phyloP scores from a whole-genome alignment of 2,888 invertebrate species.

The Acronicta aceris region DNA sequence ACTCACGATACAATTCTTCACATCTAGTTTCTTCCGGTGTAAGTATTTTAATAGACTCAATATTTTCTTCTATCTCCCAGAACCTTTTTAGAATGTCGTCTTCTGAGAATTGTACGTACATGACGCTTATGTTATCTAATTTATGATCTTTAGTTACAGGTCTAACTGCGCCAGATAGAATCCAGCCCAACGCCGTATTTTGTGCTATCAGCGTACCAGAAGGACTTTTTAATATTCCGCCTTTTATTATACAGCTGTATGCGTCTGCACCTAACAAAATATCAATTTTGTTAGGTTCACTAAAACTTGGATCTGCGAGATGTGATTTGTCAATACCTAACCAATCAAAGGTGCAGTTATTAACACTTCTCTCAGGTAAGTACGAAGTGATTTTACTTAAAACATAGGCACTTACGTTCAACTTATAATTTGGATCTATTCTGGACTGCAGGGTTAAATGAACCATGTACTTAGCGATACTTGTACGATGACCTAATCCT shows the following conservation, averaged over 20 bases:
- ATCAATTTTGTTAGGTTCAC: background rate
- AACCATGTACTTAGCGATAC: background rate
- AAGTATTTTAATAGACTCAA: slow-evolving; percentile 14
- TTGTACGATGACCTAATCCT: background rate
- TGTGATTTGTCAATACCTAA: background rate
- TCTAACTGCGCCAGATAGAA: too few relatives aligned
- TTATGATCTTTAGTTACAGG: background rate
- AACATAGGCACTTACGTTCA: background rate
- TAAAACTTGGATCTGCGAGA: slow-evolving; percentile 15
- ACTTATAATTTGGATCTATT: background rate
- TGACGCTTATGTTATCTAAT: background rate
- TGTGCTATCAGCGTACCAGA: too few relatives aligned
- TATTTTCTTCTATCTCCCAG: slow-evolving; percentile 44
- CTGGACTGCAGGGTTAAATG: background rate
- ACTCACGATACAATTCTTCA: slow-evolving; percentile 24
- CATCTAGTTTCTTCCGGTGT: slow-evolving; percentile 31
- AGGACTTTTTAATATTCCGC: too few relatives aligned
- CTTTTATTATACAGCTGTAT: too few relatives aligned
- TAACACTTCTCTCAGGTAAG: too few relatives aligned
- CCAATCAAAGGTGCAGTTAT: slow-evolving; percentile 6
- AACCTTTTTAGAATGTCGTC: slow-evolving; percentile 34
- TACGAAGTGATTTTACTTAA: slow-evolving; percentile 1
- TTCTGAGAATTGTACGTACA: slow-evolving; percentile 10
- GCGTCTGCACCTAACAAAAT: background rate
- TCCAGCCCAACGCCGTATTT: too few relatives aligned